Conservation (phyloP, 2,797 vertebrate species). For the Oreochromis mossambicus region DNA sequence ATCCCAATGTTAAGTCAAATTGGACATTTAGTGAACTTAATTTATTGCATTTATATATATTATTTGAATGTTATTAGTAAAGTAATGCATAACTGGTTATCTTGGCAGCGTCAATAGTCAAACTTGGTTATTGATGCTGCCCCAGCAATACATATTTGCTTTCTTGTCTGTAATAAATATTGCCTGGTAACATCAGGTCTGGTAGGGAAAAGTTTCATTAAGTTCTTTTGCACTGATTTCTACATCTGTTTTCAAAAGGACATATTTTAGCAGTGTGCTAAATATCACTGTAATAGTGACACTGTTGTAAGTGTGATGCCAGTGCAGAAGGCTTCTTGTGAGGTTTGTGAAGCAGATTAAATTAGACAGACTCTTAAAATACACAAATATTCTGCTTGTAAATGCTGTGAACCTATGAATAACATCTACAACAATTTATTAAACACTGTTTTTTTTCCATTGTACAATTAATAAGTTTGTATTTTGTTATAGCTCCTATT, state of each 20-base stretch:
- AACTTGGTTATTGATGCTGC: fast-evolving
- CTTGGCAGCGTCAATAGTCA: fast-evolving
- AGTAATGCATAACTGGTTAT: not conserved
- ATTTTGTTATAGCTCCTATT: not conserved
- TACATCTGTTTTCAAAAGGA: not conserved
- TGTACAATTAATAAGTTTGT: not conserved
- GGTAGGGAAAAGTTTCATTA: not conserved
- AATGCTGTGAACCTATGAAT: not conserved
- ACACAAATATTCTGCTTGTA: not conserved
- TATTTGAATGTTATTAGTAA: not conserved
- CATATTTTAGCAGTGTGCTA: not conserved
- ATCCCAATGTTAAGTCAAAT: not conserved
- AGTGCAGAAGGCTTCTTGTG: not conserved
- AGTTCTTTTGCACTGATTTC: not conserved
- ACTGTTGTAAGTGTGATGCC: not conserved
- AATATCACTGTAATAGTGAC: not conserved
- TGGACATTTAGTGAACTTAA: fast-evolving
- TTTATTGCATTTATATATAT: not conserved
- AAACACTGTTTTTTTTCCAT: not conserved
- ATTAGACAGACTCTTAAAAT: not conserved
- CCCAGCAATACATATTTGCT: not conserved
- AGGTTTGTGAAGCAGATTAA: not conserved
- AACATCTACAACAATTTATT: fast-evolving
- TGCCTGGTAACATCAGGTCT: not conserved
- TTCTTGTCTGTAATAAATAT: not conserved